Evolutionary conservation across 2,797 vertebrate species (phyloP).

Genomic region (Rhodeus uyekii): DNA sequence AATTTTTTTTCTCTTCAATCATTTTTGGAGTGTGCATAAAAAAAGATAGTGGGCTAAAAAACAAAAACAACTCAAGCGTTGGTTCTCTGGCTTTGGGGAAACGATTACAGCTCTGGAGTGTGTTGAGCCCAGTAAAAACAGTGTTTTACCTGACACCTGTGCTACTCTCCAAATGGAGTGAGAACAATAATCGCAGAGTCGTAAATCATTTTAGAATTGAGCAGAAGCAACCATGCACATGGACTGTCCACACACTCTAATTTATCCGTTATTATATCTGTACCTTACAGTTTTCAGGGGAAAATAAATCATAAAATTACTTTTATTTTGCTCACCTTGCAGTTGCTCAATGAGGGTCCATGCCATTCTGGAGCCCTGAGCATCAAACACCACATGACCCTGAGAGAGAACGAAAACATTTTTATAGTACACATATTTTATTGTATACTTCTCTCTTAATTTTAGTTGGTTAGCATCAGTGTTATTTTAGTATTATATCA

Average conservation of each 20-base stretch:
- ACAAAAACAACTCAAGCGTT: neutral
- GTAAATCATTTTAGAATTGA: slow-evolving; percentile 48
- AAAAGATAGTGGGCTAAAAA: slow-evolving; percentile 22
- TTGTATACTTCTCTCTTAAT: neutral
- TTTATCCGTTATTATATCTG: slow-evolving; percentile 6
- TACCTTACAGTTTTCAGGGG: neutral
- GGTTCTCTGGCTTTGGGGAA: neutral
- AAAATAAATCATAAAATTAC: neutral
- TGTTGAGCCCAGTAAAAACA: slow-evolving; percentile 22
- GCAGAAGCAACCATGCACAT: slow-evolving; percentile 28
- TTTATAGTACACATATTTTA: no score
- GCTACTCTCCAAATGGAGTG: slow-evolving; percentile 14
- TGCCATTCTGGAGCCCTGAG: slow-evolving; percentile 97
- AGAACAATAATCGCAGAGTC: slow-evolving; percentile 1
- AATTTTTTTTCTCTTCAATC: neutral
- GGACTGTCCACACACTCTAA: slow-evolving; percentile 1
- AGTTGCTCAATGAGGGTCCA: slow-evolving; percentile 97
- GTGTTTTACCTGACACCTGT: slow-evolving; percentile 45
- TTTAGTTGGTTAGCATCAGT: neutral
- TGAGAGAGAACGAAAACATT: slow-evolving; percentile 60
- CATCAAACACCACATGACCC: slow-evolving; percentile 97
- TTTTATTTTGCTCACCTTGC: slow-evolving; percentile 78
- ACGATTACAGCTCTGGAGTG: slow-evolving; percentile 17
- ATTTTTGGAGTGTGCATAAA: neutral
- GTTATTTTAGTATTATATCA: neutral